These are phyloP conservation scores for Nomada flava DNA, from an alignment of 2,888 invertebrate species.

Conservation along the genomic window DNA sequence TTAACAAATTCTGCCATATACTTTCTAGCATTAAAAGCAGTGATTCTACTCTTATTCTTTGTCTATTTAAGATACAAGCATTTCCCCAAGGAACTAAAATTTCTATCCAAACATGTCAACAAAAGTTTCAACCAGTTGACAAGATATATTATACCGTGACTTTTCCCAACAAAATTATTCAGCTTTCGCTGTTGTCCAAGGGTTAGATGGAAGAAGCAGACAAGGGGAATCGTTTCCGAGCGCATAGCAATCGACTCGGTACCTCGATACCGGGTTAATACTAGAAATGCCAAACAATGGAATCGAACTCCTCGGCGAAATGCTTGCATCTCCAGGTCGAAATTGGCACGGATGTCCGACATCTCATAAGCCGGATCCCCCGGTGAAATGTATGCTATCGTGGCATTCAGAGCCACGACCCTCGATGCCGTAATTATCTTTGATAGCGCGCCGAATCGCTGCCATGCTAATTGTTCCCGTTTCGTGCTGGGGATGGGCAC, in stretches of 20 bases:
- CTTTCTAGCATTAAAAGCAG: no score
- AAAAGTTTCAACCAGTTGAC: neutral
- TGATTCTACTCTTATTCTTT: no score
- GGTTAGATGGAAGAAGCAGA: no score
- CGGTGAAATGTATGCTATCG: conserved; percentile 52
- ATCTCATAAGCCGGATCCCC: conserved; percentile 55
- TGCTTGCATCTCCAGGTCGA: conserved; percentile 51
- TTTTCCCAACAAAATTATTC: conserved; percentile 18
- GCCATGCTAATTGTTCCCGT: conserved; percentile 63
- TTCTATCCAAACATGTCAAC: neutral
- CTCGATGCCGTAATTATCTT: conserved; percentile 64
- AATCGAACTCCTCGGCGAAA: conserved; percentile 42
- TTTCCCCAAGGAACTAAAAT: no score
- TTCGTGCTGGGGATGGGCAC: conserved; percentile 32
- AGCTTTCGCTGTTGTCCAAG: neutral
- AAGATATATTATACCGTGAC: conserved; percentile 15
- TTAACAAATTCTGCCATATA: no score
- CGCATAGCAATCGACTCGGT: conserved; percentile 28
- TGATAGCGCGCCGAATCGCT: conserved; percentile 56
- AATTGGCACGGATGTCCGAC: conserved; percentile 62
- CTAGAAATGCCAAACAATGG: conserved; percentile 53
- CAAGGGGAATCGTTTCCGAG: conserved; percentile 12
- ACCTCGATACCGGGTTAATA: conserved; percentile 41
- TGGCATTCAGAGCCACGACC: conserved; percentile 47
- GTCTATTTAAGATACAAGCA: no score